These are phyloP conservation scores for Tenrec ecaudatus DNA, from an alignment of 2,113 vertebrate genomes.

Conservation along the genomic window DNA sequence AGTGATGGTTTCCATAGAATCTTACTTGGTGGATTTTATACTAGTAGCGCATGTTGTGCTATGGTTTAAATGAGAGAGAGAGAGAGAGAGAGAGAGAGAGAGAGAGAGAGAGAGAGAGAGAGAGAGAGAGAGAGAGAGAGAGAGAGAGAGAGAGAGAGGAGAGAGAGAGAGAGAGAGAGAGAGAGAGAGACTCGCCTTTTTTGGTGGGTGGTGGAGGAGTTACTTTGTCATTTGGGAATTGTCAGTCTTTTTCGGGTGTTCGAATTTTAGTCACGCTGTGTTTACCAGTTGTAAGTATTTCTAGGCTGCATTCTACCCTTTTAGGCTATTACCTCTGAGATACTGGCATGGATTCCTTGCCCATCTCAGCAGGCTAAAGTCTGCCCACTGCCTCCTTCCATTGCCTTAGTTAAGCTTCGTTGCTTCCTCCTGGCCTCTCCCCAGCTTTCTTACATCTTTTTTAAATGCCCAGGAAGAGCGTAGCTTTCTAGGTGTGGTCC, in stretches of 20 bases:
- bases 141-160: conserved; percentile 29
- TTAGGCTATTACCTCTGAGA: not conserved
- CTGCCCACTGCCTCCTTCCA: not conserved
- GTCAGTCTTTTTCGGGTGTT: not conserved
- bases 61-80: conserved; percentile 9
- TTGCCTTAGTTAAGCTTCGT: conserved; percentile 28
- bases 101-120: not conserved
- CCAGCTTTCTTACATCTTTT: conserved; percentile 50
- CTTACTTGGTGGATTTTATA: not conserved
- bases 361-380: conserved; percentile 41
- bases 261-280: not conserved
- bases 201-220: not conserved
- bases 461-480: conserved; percentile 52
- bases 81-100: no score
- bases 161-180: conserved; percentile 16
- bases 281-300: conserved; percentile 41
- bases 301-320: not conserved
- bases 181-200: conserved; percentile 11
- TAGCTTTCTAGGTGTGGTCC: conserved; percentile 42
- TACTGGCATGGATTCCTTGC: not conserved
- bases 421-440: conserved; percentile 56
- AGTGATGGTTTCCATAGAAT: not conserved
- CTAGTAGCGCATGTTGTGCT: not conserved
- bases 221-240: conserved; percentile 5
- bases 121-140: conserved; percentile 33